These are phyloP conservation scores for Patella ulyssiponensis DNA, from an alignment of 2,888 invertebrate species.

Conservation along the genomic window DNA sequence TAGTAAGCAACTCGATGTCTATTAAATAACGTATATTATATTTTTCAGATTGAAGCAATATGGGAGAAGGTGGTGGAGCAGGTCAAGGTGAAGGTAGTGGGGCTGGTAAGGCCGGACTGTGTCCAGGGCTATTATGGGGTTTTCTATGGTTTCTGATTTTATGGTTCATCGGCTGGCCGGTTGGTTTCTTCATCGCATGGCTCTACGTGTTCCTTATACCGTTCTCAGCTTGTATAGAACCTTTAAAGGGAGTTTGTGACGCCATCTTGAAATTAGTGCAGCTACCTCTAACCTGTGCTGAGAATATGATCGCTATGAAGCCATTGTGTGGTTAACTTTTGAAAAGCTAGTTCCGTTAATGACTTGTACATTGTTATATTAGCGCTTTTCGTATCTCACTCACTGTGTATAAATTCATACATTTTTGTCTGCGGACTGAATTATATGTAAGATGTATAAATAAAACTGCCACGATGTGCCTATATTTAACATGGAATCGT, in stretches of 20 bases:
- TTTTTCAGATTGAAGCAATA: constrained; percentile 3
- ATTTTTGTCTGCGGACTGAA: too few species aligned
- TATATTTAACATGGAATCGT: too few species aligned
- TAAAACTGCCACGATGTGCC: too few species aligned
- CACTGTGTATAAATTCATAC: too few species aligned
- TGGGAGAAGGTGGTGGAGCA: constrained; percentile 44
- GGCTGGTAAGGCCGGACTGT: constrained; percentile 44
- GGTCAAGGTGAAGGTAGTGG: constrained; percentile 56
- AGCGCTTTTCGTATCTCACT: too few species aligned
- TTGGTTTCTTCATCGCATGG: constrained; percentile 67
- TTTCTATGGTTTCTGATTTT: constrained; percentile 69
- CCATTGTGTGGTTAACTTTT: constrained; percentile 54
- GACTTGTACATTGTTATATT: not conserved
- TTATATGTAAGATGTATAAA: too few species aligned
- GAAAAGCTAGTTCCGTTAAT: not conserved
- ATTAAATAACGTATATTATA: too few species aligned
- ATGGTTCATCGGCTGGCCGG: constrained; percentile 67
- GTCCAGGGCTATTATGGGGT: constrained; percentile 64
- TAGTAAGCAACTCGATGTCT: too few species aligned
- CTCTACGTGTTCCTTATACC: constrained; percentile 69
- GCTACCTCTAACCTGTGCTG: constrained; percentile 64
- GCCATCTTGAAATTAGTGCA: constrained; percentile 66
- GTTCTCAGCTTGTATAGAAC: constrained; percentile 62
- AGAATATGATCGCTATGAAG: constrained; percentile 69
- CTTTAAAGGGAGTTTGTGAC: constrained; percentile 61